Evolutionary conservation across 2,797 vertebrate genomes (phyloP), one percentile per base, ranked within the genome.

Genomic region (Staurois parvus): DNA sequence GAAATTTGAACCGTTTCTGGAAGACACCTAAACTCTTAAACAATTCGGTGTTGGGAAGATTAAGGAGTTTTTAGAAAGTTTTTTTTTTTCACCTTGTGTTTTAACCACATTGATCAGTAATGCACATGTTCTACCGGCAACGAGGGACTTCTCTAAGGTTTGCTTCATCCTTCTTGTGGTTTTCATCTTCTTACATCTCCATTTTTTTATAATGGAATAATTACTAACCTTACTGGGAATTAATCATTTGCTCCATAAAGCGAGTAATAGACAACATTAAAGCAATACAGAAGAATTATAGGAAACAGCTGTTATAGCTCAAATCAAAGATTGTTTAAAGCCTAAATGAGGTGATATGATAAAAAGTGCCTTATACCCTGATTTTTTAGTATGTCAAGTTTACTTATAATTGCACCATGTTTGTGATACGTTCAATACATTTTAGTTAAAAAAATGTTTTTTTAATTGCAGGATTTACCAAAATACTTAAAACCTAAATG

Each of bases 171-270:
- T 89, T 90, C 88, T 89, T 93, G 92, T 91, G 92, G 93, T 93
- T 93, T 93, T 86, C 89, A 88, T 89, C 90, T 91, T 90, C 88
- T 93, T 93, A 92, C 91, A 91, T 92, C 92, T 92, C 92, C 90
- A 92, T 92, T 92, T 92, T 92, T 92, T 93, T 92, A 91, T 92
- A 92, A 92, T 94, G 91, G 91, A 93, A 92, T 92, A 93, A 91
- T 93, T 93, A 93, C 91, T 90, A 90, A 91, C 90, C 91, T 93
- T 83, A 90, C 70, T 45, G 66, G 91, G 89, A 91, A 90, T 91
- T 90, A 91, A 92, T 93, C 92, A 93, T 93, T 92, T 93, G 91
- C 90, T 92, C 82, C 90, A 91, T 92, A 89, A 91, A 92, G 90
- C 88, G 84, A 89, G 70, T 87, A 87, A 87, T 87, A 68, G 85